Evolutionary conservation across 2,888 invertebrate genomes (phyloP).

Genomic region (Limnephilus lunatus): DNA sequence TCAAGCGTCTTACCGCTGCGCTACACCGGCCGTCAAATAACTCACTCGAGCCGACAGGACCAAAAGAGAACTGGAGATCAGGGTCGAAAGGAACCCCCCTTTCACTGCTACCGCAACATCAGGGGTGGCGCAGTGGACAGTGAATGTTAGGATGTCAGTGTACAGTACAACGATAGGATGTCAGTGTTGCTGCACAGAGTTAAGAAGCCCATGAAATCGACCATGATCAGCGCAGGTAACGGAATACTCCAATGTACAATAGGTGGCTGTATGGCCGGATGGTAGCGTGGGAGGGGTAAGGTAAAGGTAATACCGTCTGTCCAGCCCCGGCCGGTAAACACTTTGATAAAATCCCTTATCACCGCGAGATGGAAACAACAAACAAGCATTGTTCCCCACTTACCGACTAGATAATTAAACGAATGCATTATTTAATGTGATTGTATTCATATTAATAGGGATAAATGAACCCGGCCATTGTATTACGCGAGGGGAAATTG

Average conservation of each 20-base stretch:
- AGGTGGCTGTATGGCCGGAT: neutral
- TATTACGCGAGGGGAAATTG: constrained; percentile 1
- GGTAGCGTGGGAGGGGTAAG: neutral
- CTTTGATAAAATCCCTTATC: constrained; percentile 38
- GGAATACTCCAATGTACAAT: constrained; percentile 35
- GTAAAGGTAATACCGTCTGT: constrained; percentile 3
- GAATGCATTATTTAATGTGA: constrained; percentile 48
- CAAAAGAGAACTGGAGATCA: too few relatives aligned
- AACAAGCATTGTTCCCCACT: constrained; percentile 35
- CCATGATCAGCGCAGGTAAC: neutral
- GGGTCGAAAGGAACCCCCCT: too few relatives aligned
- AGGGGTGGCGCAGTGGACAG: too few relatives aligned
- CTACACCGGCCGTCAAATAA: too few relatives aligned
- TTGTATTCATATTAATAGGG: constrained; percentile 40
- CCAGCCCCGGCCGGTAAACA: constrained; percentile 32
- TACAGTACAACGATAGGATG: too few relatives aligned
- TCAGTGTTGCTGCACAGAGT: too few relatives aligned
- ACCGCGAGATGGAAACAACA: neutral
- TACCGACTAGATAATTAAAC: constrained; percentile 42
- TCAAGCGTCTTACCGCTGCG: too few relatives aligned
- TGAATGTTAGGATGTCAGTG: too few relatives aligned
- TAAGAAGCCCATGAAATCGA: neutral
- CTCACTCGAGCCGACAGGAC: too few relatives aligned
- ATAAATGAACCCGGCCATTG: constrained; percentile 11
- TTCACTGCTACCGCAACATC: too few relatives aligned